These are phyloP conservation scores for Agonopterix subpropinquella DNA, from an alignment of 2,888 invertebrate species.

Conservation along the genomic window DNA sequence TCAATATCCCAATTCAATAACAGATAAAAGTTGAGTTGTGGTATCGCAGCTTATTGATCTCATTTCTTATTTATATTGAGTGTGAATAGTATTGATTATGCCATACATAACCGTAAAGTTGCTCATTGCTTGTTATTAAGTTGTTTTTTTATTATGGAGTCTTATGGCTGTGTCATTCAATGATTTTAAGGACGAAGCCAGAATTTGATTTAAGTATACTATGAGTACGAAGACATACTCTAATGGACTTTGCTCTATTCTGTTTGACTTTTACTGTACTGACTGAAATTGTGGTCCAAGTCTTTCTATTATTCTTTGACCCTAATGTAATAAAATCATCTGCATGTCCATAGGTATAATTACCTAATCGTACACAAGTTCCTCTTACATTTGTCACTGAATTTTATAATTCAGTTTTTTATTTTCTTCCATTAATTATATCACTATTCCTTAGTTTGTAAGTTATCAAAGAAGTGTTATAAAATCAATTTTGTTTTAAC, in stretches of 20 bases:
- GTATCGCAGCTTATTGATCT: conserved; percentile 53
- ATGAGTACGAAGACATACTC: too few relatives aligned
- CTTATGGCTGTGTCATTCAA: conserved; percentile 37
- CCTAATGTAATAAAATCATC: not conserved
- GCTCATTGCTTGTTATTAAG: conserved; percentile 49
- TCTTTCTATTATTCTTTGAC: not conserved
- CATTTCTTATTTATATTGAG: conserved; percentile 61
- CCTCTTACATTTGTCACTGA: conserved; percentile 33
- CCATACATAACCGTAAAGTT: conserved; percentile 50
- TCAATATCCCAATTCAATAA: too few relatives aligned
- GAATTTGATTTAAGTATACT: not conserved
- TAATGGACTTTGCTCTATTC: too few relatives aligned
- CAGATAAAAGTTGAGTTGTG: conserved; percentile 11
- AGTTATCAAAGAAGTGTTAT: conserved; percentile 41
- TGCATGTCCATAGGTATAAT: conserved; percentile 14
- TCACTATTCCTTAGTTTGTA: conserved; percentile 36
- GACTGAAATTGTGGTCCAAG: conserved; percentile 2
- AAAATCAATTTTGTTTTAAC: conserved; percentile 60
- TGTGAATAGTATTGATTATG: conserved; percentile 57
- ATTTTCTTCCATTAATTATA: conserved; percentile 55
- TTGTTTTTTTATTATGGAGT: conserved; percentile 10
- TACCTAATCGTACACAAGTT: conserved; percentile 25
- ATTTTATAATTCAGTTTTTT: conserved; percentile 28
- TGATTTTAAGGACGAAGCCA: not conserved
- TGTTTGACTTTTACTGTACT: not conserved